phyloP scores from a whole-genome alignment of 2,113 vertebrate species.

The Vireo altiloquus region DNA sequence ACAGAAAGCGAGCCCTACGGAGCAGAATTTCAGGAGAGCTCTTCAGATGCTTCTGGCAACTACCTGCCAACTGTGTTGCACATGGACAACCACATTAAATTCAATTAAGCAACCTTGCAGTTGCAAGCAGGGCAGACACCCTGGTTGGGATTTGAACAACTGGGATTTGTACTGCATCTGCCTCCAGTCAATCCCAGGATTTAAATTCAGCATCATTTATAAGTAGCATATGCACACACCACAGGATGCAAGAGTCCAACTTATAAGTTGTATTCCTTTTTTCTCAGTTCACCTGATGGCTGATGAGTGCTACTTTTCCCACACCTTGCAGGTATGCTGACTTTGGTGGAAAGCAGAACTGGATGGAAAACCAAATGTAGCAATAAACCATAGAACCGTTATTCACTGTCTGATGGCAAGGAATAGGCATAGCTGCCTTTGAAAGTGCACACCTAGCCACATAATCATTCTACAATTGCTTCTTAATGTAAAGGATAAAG shows the following conservation, averaged over 20 bases:
- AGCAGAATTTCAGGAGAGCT: neutral
- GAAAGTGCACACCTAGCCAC: slow-evolving; percentile 2
- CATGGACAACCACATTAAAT: neutral
- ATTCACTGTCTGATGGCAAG: neutral
- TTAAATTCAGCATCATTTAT: neutral
- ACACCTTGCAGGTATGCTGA: neutral
- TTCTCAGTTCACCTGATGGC: neutral
- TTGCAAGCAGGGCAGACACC: neutral
- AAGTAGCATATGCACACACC: neutral
- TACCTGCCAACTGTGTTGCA: neutral
- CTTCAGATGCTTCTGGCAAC: neutral
- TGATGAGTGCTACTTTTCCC: neutral
- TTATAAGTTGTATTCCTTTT: neutral
- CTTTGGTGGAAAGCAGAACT: neutral
- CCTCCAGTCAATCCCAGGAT: neutral
- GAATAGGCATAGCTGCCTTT: neutral
- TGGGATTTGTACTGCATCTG: neutral
- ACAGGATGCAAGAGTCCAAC: neutral
- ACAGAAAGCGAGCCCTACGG: neutral
- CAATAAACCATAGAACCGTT: neutral
- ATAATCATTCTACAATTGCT: neutral
- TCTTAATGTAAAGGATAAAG: slow-evolving; percentile 11
- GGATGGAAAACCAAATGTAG: neutral
- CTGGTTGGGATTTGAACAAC: neutral
- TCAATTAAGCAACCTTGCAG: neutral